Conservation (phyloP, 1,140 invertebrate species). For the Platyscapa corneri region DNA sequence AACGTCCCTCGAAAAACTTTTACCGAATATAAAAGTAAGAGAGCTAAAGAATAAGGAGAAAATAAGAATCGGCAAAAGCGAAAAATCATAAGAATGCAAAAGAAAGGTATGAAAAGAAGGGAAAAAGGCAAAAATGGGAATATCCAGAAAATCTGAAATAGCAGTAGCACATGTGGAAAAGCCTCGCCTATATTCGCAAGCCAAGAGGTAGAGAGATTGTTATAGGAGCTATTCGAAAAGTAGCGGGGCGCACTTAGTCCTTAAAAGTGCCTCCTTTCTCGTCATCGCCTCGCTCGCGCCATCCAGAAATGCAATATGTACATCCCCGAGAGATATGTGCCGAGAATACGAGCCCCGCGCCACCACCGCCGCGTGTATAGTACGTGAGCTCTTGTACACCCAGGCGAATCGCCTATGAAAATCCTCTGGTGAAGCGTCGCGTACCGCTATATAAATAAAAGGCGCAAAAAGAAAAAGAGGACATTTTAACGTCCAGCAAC, state of each 20-base stretch:
- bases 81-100: background rate
- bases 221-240: constrained; percentile 29
- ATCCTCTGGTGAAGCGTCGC: background rate
- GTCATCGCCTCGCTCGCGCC: constrained; percentile 26
- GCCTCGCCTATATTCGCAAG: background rate
- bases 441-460: constrained; percentile 4
- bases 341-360: constrained; percentile 40
- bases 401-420: constrained; percentile 19
- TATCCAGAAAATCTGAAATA: constrained; percentile 2
- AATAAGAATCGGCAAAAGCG: background rate
- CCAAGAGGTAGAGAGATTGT: constrained; percentile 27
- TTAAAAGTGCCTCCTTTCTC: constrained; percentile 49
- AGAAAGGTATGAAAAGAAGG: background rate
- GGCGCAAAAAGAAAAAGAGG: background rate
- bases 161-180: background rate
- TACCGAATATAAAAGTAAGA: background rate
- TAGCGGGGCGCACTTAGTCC: constrained; percentile 55
- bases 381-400: background rate
- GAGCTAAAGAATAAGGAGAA: background rate
- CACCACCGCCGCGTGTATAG: background rate
- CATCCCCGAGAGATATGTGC: constrained; percentile 42
- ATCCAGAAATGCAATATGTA: constrained; percentile 59
- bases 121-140: background rate
- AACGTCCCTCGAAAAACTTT: background rate
- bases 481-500: background rate